A percentile compares a stretch with the other conserved stretches of the same genome.
phyloP scores from a whole-genome alignment of 1,140 invertebrate genomes.

The Drosophila albomicans region DNA sequence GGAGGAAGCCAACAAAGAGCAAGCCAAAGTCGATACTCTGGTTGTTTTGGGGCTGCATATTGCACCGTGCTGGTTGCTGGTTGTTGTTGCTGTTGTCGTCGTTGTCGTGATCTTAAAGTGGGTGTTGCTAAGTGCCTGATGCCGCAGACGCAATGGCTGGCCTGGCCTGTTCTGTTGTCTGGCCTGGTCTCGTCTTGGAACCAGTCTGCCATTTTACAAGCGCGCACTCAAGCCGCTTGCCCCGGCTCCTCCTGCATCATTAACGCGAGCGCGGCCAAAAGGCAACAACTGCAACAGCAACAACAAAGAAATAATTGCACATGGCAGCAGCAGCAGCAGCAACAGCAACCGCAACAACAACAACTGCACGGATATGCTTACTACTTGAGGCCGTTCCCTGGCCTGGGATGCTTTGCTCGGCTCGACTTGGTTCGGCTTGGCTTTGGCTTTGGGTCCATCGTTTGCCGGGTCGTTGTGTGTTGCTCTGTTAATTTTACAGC shows the following conservation, averaged over 20 bases:
- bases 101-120: conserved; percentile 79
- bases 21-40: not conserved
- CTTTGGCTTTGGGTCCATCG: conserved; percentile 29
- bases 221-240: conserved; percentile 21
- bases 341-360: conserved; percentile 28
- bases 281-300: conserved; percentile 58
- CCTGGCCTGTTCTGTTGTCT: conserved; percentile 13
- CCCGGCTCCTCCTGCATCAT: conserved; percentile 64
- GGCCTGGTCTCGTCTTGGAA: conserved; percentile 31
- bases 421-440: not conserved
- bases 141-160: conserved; percentile 78
- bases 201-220: conserved; percentile 81
- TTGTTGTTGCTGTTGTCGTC: conserved; percentile 26
- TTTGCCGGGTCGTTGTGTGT: conserved; percentile 63
- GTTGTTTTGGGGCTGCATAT: conserved; percentile 29
- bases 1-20: not conserved
- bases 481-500: conserved; percentile 83
- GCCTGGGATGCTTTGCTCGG: conserved; percentile 8
- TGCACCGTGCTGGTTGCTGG: conserved; percentile 32
- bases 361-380: conserved; percentile 49
- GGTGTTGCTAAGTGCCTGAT: conserved; percentile 80
- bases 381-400: conserved; percentile 20
- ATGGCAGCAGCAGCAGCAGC: conserved; percentile 46
- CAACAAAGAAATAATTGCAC: conserved; percentile 76
- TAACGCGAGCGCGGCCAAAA: conserved; percentile 60